These are phyloP conservation scores for Pocota personata DNA, from an alignment of 2,888 invertebrate species.

Conservation along the genomic window DNA sequence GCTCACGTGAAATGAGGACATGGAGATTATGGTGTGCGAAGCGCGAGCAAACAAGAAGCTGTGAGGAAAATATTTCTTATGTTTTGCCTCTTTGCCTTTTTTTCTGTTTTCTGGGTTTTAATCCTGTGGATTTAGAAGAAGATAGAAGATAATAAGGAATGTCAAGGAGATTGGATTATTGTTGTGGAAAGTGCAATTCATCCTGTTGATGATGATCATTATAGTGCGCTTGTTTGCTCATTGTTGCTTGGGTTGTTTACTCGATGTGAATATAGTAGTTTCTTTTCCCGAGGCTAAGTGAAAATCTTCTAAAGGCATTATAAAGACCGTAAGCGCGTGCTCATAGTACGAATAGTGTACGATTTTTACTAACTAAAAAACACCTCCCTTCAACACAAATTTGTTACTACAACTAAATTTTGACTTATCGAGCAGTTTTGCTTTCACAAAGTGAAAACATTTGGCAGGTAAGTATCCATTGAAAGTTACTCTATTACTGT, in stretches of 20 bases:
- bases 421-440: too few relatives aligned
- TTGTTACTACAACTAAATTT: too few relatives aligned
- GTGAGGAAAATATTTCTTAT: constrained; percentile 23
- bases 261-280: neutral
- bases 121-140: constrained; percentile 31
- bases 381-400: too few relatives aligned
- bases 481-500: too few relatives aligned
- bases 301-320: too few relatives aligned
- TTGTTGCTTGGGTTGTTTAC: neutral
- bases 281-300: too few relatives aligned
- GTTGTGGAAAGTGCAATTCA: constrained; percentile 64
- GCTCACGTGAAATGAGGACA: constrained; percentile 57
- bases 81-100: neutral
- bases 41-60: constrained; percentile 6
- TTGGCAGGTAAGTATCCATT: too few relatives aligned
- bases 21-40: constrained; percentile 34
- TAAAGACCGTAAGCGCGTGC: too few relatives aligned
- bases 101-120: neutral
- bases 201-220: constrained; percentile 23
- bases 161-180: constrained; percentile 66
- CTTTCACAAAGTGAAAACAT: too few relatives aligned
- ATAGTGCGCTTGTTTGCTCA: constrained; percentile 7
- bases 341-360: too few relatives aligned
- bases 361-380: too few relatives aligned
- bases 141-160: constrained; percentile 59